Evolutionary conservation across 2,113 vertebrate genomes (phyloP).

Genomic region (Gambusia affinis): DNA sequence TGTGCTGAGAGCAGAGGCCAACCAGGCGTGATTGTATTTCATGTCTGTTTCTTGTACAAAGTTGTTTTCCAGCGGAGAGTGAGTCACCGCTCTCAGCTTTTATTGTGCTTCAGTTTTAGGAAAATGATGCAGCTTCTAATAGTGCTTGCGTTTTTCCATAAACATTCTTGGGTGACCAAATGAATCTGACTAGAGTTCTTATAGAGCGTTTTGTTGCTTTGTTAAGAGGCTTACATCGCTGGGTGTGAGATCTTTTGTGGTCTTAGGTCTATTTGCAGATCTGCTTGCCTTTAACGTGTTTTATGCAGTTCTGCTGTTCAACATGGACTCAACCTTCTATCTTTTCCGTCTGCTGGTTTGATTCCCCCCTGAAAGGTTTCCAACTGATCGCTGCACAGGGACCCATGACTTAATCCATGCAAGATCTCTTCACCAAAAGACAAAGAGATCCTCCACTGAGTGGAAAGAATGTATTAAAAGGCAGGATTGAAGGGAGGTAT

Average conservation of each 20-base stretch:
- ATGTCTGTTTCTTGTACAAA: slow-evolving; percentile 22
- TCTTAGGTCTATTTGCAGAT: slow-evolving; percentile 48
- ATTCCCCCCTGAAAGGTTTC: slow-evolving; percentile 25
- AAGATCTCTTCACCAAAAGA: slow-evolving; percentile 53
- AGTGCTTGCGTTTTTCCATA: slow-evolving; percentile 13
- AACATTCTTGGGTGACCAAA: slow-evolving; percentile 36
- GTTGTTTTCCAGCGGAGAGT: slow-evolving; percentile 21
- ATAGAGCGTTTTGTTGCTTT: slow-evolving; percentile 26
- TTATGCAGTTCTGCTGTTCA: slow-evolving; percentile 33
- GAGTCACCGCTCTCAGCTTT: slow-evolving; percentile 37
- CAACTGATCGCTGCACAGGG: slow-evolving; percentile 40
- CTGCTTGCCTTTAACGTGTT: slow-evolving; percentile 18
- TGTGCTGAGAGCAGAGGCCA: not conserved
- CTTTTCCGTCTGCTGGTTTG: slow-evolving; percentile 20
- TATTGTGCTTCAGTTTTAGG: slow-evolving; percentile 40
- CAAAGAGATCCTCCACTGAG: slow-evolving; percentile 49
- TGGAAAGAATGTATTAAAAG: slow-evolving; percentile 79
- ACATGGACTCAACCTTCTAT: slow-evolving; percentile 29
- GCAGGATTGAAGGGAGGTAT: slow-evolving; percentile 8
- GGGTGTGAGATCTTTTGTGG: slow-evolving; percentile 54
- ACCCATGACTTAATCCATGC: slow-evolving; percentile 48
- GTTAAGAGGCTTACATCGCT: slow-evolving; percentile 43
- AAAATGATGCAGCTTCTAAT: slow-evolving; percentile 35
- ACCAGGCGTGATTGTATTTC: not conserved
- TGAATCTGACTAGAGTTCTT: slow-evolving; percentile 9